phyloP scores from a whole-genome alignment of 2,797 vertebrate genomes.

The Kryptopterus vitreolus region DNA sequence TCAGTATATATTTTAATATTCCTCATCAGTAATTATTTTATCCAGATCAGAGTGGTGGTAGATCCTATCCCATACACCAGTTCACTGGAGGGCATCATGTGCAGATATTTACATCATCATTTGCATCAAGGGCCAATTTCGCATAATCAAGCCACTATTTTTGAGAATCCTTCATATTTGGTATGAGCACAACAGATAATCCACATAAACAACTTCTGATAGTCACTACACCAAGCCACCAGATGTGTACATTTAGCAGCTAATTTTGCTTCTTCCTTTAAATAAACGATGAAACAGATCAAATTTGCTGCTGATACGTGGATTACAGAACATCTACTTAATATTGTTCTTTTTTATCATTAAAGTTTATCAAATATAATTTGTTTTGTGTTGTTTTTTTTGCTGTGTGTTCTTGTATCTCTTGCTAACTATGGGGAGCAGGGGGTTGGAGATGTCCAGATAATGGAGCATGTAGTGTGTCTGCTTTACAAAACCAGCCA shows the following conservation, averaged over 20 bases:
- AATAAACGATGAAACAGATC: background rate
- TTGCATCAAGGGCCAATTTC: background rate
- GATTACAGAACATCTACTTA: background rate
- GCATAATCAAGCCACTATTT: background rate
- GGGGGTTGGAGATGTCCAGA: conserved; percentile 18
- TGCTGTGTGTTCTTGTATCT: conserved; percentile 10
- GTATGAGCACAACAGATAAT: background rate
- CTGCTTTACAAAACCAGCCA: conserved; percentile 23
- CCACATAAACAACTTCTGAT: background rate
- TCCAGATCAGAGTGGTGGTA: background rate
- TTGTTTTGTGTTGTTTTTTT: accelerated
- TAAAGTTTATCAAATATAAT: background rate
- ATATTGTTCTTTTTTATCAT: background rate
- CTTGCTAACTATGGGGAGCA: background rate
- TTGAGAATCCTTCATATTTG: background rate
- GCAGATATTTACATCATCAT: background rate
- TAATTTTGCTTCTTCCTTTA: background rate
- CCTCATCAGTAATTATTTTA: background rate
- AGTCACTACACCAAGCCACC: too few species aligned
- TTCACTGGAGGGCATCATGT: background rate
- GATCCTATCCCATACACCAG: background rate
- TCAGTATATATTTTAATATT: background rate
- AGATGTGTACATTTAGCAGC: background rate
- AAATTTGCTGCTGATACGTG: background rate
- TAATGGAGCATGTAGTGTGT: conserved; percentile 4